Evolutionary conservation across 2,888 invertebrate species (phyloP), one percentile per base, ranked within the genome.

Genomic region (Axea sp.): DNA sequence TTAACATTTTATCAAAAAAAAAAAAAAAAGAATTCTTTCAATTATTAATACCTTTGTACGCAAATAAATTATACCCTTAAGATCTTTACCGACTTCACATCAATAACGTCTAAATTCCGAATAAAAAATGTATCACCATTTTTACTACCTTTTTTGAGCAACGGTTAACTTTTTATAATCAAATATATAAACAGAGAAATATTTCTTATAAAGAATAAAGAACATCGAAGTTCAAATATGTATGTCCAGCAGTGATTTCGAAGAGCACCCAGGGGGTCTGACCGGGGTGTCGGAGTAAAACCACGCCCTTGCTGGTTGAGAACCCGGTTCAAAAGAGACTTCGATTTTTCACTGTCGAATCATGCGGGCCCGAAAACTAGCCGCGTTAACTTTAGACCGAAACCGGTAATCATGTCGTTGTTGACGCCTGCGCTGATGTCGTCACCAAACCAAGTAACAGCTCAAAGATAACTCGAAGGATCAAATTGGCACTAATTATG

Each of bases 401-500:
- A 67, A 57, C 71, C 77, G 71, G 81, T 80, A 83, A 83, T 84
- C 83, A 84, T 84, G 82, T 83, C 77, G 82, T 84, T 81, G 80
- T 78, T 80, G 75, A 78, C 82, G 80, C 76, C 78, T 72, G 75
- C 75, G 69, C 51, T 62, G 35, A 62, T 57, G 45, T 71, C 62
- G 62, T 67, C 57, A 65, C 47, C 35, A 12, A 28, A 43, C 45
- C 47, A 15, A 59, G 39, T 7, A 24, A 49, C 55, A 19, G 51
- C 12, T 39, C 30, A 57, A 57, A 75, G 77, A 77, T 79, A 82
- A 81, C 79, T 81, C 80, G 80, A 82, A 81, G 78, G 78, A 82
- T 80, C 81, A 80, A 84, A 84, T 82, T 81, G 81, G 79, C 81
- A 82, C 82, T 85, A 85, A 85, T 84, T 84, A 83, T 79, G 77